phyloP scores from a whole-genome alignment of 2,797 vertebrate species.

The Hydrolagus colliei region DNA sequence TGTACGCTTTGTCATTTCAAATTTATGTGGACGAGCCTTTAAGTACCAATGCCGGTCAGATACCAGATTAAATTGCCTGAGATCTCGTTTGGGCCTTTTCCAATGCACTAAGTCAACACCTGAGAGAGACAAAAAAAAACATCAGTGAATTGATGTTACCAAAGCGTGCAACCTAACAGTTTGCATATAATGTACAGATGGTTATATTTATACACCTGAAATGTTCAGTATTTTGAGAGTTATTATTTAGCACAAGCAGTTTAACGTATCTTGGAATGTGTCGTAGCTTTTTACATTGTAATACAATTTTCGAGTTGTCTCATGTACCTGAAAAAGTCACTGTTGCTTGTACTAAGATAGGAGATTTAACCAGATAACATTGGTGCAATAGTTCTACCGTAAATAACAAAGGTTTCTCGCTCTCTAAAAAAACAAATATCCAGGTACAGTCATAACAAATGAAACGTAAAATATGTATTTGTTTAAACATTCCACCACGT shows the following conservation, averaged over 20 bases:
- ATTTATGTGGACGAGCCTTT: conserved; percentile 21
- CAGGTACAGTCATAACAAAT: conserved; percentile 29
- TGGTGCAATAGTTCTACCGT: conserved; percentile 20
- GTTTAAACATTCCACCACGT: conserved; percentile 5
- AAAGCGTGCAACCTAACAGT: conserved; percentile 28
- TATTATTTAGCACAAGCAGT: conserved; percentile 25
- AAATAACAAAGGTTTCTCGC: conserved; percentile 10
- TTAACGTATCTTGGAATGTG: conserved; percentile 29
- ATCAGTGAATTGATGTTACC: conserved; percentile 26
- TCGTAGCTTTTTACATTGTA: conserved; percentile 30
- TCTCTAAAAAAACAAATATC: conserved; percentile 6
- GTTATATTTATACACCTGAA: conserved; percentile 31
- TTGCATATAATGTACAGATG: conserved; percentile 30
- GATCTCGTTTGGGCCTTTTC: conserved; percentile 10
- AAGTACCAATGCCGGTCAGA: conserved; percentile 3
- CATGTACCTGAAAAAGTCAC: conserved; percentile 1
- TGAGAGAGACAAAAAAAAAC: neutral
- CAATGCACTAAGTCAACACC: conserved; percentile 26
- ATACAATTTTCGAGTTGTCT: conserved; percentile 29
- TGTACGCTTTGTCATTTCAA: conserved; percentile 27
- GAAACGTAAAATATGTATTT: conserved; percentile 27
- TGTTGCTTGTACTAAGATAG: conserved; percentile 29
- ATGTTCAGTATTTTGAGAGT: conserved; percentile 29
- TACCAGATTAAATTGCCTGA: conserved; percentile 23
- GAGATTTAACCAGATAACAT: conserved; percentile 28